Evolutionary conservation across 2,113 vertebrate genomes (phyloP).

Genomic region (Ivindomyrus marchei): DNA sequence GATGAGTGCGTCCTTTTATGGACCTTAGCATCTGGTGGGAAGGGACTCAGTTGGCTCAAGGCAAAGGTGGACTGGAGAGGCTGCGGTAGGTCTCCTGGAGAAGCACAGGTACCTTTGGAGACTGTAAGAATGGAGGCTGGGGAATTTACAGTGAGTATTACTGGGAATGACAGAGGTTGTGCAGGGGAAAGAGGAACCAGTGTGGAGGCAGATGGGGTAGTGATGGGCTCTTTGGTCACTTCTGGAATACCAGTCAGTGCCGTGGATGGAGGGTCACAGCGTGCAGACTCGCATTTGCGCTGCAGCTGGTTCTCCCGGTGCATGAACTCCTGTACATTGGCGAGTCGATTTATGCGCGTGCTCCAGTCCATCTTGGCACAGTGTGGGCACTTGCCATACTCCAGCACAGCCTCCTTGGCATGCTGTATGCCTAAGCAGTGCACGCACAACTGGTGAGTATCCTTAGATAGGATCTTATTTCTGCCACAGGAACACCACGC

Average conservation of each 20-base stretch:
- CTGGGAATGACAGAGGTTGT: background rate
- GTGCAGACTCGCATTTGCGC: background rate
- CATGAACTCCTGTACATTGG: slow-evolving; percentile 37
- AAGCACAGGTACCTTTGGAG: background rate
- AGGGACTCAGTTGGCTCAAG: background rate
- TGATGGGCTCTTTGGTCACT: background rate
- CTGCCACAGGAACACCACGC: slow-evolving; percentile 35
- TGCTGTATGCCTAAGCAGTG: slow-evolving; percentile 39
- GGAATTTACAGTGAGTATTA: background rate
- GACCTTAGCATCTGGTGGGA: background rate
- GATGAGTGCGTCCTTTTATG: background rate
- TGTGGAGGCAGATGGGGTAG: background rate
- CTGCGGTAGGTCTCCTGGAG: background rate
- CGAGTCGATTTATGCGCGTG: slow-evolving; percentile 35
- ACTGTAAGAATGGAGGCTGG: background rate
- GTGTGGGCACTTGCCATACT: slow-evolving; percentile 38
- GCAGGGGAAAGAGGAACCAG: background rate
- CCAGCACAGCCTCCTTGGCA: slow-evolving; percentile 34
- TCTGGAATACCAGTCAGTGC: background rate
- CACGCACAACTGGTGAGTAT: slow-evolving; percentile 34
- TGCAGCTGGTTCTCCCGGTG: slow-evolving; percentile 31
- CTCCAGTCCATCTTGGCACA: slow-evolving; percentile 41
- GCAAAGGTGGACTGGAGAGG: background rate
- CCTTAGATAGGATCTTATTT: slow-evolving; percentile 36
- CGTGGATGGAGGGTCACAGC: background rate